Evolutionary conservation across 2,113 vertebrate species (phyloP), one percentile per base, ranked within the genome.

Genomic region (Petrocephalus zakoni): DNA sequence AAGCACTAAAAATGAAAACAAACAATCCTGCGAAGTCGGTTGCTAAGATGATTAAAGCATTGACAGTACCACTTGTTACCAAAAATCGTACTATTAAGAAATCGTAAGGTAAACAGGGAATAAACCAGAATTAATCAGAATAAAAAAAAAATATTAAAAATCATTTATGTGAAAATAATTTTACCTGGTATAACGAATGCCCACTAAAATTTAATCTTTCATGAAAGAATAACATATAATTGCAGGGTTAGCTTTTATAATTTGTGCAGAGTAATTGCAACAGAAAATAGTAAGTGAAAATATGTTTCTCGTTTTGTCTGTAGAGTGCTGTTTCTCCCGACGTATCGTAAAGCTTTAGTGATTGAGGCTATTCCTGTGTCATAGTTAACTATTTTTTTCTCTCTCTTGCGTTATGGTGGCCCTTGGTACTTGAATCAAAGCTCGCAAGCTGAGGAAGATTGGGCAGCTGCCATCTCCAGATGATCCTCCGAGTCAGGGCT

Each of bases 391-490:
- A 22, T n/a, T 46, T 21, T 68, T 53, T 64, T 29, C 13, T 81
- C 13, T 81, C 3, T 42, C 5, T 34, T 51, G 6, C 56, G 37
- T 88, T 25, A 75, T 75, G 37, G 46, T 90, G 47, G 21, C 81
- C n/a, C 42, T 61, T 58, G 19, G 5, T 34, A 19, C 72, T 29
- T 56, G 47, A 8, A 51, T 17, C 19, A 21, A 87, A 91, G 96
- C 96, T 37, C 96, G 95, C 72, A 97, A 96, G 58, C 91, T 97
- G 92, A 97, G 96, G 93, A 96, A 96, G 88, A 92, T 96, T 90
- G 94, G 96, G 34, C 96, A 95, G 92, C 92, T 96, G 90, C 96
- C 96, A 90, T 89, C 95, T 2, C 94, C 93, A 19, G 96, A 96
- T 0, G 96, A 96, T 0, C 1, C 86, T 0, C 95, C 95, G 13